Conservation (phyloP, 2,113 vertebrate genomes). For the Rallus limicola region DNA sequence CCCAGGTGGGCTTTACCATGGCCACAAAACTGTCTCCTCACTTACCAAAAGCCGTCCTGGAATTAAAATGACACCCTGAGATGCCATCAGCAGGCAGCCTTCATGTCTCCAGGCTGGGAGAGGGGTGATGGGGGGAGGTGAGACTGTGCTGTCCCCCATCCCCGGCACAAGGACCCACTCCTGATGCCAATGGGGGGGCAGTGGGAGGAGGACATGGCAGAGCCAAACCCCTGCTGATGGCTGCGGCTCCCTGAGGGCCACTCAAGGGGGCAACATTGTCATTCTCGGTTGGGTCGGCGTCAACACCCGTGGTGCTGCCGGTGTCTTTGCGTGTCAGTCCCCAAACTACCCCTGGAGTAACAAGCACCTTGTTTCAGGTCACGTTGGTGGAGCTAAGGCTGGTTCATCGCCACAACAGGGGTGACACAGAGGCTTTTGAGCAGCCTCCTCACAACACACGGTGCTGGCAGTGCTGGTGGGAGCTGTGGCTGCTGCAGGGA, state of each 20-base stretch:
- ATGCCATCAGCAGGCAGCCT: neutral
- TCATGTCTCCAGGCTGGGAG: neutral
- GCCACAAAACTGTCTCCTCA: neutral
- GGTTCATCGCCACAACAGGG: neutral
- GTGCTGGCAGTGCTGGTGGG: accelerated
- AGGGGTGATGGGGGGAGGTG: neutral
- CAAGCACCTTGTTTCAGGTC: neutral
- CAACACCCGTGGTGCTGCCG: accelerated
- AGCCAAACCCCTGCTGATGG: neutral
- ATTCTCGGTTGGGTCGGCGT: neutral
- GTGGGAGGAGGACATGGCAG: neutral
- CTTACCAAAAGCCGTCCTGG: neutral
- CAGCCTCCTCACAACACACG: neutral
- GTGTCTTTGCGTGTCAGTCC: accelerated
- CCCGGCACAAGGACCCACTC: neutral
- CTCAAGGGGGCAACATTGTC: neutral
- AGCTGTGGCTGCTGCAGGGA: accelerated
- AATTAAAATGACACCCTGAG: neutral
- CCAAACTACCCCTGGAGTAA: neutral
- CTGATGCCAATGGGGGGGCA: accelerated
- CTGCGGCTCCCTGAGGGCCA: neutral
- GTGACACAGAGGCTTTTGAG: neutral
- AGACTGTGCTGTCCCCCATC: accelerated
- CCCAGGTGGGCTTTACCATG: neutral
- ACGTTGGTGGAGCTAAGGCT: accelerated